Base-by-base conservation (phyloP, 2,797 vertebrate genomes). In the Sebastes melanostomus region DNA sequence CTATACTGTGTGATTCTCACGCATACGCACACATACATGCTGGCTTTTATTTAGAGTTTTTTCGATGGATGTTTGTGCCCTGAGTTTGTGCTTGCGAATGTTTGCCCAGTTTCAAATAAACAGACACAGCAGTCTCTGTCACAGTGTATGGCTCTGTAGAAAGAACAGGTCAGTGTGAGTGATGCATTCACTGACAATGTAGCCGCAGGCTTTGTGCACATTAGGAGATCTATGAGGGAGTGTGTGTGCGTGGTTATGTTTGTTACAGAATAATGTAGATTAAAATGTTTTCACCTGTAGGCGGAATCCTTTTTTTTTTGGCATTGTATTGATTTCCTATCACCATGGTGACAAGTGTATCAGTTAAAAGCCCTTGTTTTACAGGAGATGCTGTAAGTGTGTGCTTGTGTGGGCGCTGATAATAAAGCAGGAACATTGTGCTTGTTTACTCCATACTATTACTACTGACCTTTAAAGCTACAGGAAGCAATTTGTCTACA, bases 241-340 rank as follows among this genome's bases (percentile, higher is more conserved):
- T 56, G 46, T 46, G 61, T 81, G 32, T 54, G 66, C 59, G 61
- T 62, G 18, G 22, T 8, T 59, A 10, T 77, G 63, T 78, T 78
- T 87, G n/a, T 74, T 79, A 32, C 55, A 66, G 42, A 82, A 84
- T 86, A 84, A 86, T 87, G 63, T 72, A 66, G 71, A 90, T 90
- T 83, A 75, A 83, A 86, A 87, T 82, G 81, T 83, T 86, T 82
- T 85, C 59, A 62, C 77, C 81, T 81, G 30, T 70, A 55, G 85
- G 75, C 50, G 20, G 59, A 89, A 72, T 76, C 16, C 8, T 74
- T 52, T 56, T 16, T 36, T 22, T 72, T 74, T 84, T 77, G 67
- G 54, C 18, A 30, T 66, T 55, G 69, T 63, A 91, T 90, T 82
- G 89, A 90, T 90, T 91, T 89, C 60, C 61, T 58, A 29, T 91